Base-by-base conservation (phyloP, 2,888 invertebrate genomes). In the Cheilosia pagana region DNA sequence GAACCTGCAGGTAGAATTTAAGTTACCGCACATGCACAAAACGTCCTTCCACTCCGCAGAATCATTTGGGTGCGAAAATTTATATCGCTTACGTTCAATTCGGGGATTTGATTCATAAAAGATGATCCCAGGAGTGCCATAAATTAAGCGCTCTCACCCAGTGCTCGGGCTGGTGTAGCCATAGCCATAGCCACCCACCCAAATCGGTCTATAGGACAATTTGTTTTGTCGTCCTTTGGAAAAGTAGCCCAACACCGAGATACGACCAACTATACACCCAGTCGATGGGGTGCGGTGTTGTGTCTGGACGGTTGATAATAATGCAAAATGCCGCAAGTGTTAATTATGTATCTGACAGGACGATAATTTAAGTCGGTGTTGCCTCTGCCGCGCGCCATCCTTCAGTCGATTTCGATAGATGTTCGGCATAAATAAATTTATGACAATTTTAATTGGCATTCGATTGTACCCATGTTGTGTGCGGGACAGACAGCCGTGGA, bases 331-430 rank as follows among this genome's bases (percentile, higher is more conserved):
- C 85, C 85, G 75, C 85, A 85, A 85, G 85, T 85, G 85, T 85
- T 85, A 85, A 85, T 85, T 85, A 85, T 85, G 81, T 85, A 85
- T 85, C 81, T 85, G 85, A 85, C 85, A 85, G 85, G 81, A 85
- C 85, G 65, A 85, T 85, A 85, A 85, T 85, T 85, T 65, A 85
- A 85, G 81, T 76, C 67, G 75, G 55, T 50, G 23, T 45, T 55
- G 65, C 21, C 57, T 62, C 31, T 4, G 55, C 21, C 55, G 28
- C 55, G n/a, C n/a, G 31, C 23, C 21, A 28, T 31, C 43, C 55
- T 77, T 78, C 39, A 25, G 53, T 59, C 55, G 50, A 59, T 48
- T 48, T 59, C 55, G 50, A 59, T 48, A 50, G 45, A 45, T 52
- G 67, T 71, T 60, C 65, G 59, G 71, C 59, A 71, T 57, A 53